Conservation (phyloP, 2,888 invertebrate genomes). For the Cryptops parisi region DNA sequence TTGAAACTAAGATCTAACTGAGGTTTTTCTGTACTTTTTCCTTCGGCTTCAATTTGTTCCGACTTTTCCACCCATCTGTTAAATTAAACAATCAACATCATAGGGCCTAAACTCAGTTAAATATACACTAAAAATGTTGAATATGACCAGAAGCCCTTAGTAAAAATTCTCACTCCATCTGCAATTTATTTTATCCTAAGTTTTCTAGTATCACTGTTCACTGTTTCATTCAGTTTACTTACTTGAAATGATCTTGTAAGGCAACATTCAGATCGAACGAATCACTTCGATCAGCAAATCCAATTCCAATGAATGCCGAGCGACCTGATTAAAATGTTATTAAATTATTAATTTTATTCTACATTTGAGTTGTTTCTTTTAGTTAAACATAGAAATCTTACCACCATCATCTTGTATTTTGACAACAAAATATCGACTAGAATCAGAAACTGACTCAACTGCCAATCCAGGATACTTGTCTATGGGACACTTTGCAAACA, state of each 20-base stretch:
- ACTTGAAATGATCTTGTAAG: constrained; percentile 93
- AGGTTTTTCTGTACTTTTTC: constrained; percentile 39
- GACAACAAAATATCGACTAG: constrained; percentile 93
- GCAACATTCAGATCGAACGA: constrained; percentile 98
- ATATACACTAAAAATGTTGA: not conserved
- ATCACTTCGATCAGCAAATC: constrained; percentile 94
- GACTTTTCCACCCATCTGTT: constrained; percentile 58
- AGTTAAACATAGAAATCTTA: constrained; percentile 26
- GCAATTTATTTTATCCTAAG: not conserved
- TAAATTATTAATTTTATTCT: constrained; percentile 1
- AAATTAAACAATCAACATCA: no score
- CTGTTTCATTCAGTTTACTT: constrained; percentile 2
- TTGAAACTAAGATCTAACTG: constrained; percentile 93
- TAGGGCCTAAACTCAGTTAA: not conserved
- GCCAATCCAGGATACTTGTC: constrained; percentile 90
- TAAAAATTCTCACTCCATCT: not conserved
- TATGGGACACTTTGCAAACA: constrained; percentile 92
- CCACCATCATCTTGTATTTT: constrained; percentile 90
- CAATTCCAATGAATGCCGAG: constrained; percentile 85
- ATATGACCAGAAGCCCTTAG: not conserved
- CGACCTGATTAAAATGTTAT: constrained; percentile 31
- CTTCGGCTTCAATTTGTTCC: constrained; percentile 61
- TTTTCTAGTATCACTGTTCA: no score
- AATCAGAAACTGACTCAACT: constrained; percentile 91
- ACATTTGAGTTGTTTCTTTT: not conserved